Percentiles rank a stretch among this genome's conserved stretches.
Conservation (phyloP, 2,888 invertebrate species). For the Rhopalosiphum nymphaeae region DNA sequence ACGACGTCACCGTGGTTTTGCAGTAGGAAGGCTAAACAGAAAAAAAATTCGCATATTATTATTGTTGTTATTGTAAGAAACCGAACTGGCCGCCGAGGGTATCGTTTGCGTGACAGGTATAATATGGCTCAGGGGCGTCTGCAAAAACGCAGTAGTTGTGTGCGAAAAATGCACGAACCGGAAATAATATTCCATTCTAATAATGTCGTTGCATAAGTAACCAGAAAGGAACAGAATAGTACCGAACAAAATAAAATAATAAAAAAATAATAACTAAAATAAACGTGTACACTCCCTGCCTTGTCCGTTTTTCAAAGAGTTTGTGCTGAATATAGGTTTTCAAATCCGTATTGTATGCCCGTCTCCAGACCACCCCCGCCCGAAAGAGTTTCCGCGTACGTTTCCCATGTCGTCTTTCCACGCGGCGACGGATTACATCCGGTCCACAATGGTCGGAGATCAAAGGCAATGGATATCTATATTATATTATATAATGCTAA, state of each 20-base stretch:
- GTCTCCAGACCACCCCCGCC: neutral
- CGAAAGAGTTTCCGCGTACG: slow-evolving; percentile 19
- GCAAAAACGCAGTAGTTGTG: slow-evolving; percentile 4
- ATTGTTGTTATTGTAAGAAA: slow-evolving; percentile 19
- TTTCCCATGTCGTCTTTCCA: neutral
- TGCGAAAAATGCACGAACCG: slow-evolving; percentile 49
- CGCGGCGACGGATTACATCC: slow-evolving; percentile 47
- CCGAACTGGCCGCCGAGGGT: slow-evolving; percentile 36
- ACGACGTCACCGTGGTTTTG: neutral
- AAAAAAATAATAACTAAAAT: slow-evolving; percentile 41
- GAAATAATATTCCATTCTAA: slow-evolving; percentile 45
- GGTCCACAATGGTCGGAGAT: slow-evolving; percentile 55
- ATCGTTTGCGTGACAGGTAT: slow-evolving; percentile 28
- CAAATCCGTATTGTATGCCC: slow-evolving; percentile 35
- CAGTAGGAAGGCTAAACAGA: neutral
- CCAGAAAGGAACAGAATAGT: slow-evolving; percentile 1
- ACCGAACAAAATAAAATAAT: neutral
- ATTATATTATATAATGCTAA: neutral
- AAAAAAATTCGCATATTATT: slow-evolving; percentile 25
- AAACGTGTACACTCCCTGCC: slow-evolving; percentile 18
- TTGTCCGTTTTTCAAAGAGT: slow-evolving; percentile 21
- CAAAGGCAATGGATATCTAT: slow-evolving; percentile 20
- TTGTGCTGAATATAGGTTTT: neutral
- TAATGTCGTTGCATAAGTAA: slow-evolving; percentile 51
- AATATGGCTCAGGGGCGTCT: slow-evolving; percentile 7